Conservation (phyloP, 2,888 invertebrate genomes). For the Chymomyza caudatula region DNA sequence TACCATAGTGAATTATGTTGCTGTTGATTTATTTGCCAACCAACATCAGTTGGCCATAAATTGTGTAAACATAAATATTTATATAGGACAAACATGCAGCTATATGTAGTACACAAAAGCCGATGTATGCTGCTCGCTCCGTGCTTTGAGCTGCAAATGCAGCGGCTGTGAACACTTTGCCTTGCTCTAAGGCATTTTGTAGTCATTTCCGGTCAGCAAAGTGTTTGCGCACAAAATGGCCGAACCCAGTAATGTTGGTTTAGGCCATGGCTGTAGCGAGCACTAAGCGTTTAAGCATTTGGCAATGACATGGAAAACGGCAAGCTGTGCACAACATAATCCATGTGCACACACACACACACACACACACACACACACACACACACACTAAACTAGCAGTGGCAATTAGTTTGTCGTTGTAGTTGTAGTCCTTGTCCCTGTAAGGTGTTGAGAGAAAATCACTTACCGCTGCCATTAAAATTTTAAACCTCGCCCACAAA, state of each 20-base stretch:
- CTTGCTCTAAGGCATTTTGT: not conserved
- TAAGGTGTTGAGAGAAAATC: slow-evolving; percentile 43
- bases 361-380: not conserved
- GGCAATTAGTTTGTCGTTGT: slow-evolving; percentile 1
- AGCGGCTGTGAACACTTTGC: not conserved
- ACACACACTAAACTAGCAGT: not conserved
- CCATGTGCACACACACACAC: not conserved
- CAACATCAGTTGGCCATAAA: slow-evolving; percentile 53
- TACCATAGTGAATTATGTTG: slow-evolving; percentile 45
- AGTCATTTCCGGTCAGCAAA: slow-evolving; percentile 5
- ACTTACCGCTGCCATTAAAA: slow-evolving; percentile 87
- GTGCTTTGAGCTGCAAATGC: not conserved
- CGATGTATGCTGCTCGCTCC: not conserved
- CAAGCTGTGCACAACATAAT: not conserved
- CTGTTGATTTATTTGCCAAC: slow-evolving; percentile 48
- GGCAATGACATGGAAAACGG: not conserved
- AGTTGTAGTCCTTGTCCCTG: slow-evolving; percentile 5
- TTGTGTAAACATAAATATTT: slow-evolving; percentile 48
- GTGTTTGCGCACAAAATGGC: slow-evolving; percentile 3
- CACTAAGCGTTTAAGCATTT: not conserved
- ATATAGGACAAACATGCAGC: not conserved
- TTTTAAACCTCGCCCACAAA: slow-evolving; percentile 90
- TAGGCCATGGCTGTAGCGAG: not conserved
- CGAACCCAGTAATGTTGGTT: not conserved
- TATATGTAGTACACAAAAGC: not conserved